Conservation (phyloP, 1,140 invertebrate species). For the Aphidius gifuensis region DNA sequence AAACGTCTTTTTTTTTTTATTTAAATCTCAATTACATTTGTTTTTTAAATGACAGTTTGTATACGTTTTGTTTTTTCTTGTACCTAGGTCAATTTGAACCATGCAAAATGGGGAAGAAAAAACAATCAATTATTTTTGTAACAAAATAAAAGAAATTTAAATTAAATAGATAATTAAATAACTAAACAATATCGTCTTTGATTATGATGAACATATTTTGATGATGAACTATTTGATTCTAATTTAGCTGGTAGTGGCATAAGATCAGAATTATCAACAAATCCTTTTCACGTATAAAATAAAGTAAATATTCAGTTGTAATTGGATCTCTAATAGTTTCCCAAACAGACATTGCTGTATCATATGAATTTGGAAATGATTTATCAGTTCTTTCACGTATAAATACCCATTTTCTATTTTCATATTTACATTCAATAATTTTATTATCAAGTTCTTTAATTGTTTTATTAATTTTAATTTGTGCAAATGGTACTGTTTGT, state of each 20-base stretch:
- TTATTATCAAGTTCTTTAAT: slow-evolving; percentile 83
- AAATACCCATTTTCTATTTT: slow-evolving; percentile 81
- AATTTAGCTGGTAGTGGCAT: slow-evolving; percentile 64
- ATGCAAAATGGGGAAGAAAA: no score
- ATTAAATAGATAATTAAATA: no score
- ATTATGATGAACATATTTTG: no score
- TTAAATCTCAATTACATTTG: no score
- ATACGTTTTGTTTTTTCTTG: no score
- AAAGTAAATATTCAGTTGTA: slow-evolving; percentile 74
- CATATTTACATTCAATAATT: slow-evolving; percentile 92
- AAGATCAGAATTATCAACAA: slow-evolving; percentile 59
- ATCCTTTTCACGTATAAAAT: slow-evolving; percentile 68
- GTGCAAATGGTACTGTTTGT: slow-evolving; percentile 62
- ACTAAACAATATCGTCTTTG: no score
- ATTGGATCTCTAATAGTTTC: slow-evolving; percentile 74
- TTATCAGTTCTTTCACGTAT: slow-evolving; percentile 97
- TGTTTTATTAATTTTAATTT: slow-evolving; percentile 75
- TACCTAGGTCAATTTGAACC: no score
- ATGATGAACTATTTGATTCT: no score
- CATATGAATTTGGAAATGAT: slow-evolving; percentile 87
- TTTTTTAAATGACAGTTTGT: no score
- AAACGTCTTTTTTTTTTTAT: no score
- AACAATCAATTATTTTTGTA: no score
- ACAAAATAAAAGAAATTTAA: no score
- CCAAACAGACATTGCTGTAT: slow-evolving; percentile 72